These are phyloP conservation scores for Ochlodes sylvanus DNA, from an alignment of 2,888 invertebrate genomes.

Conservation along the genomic window DNA sequence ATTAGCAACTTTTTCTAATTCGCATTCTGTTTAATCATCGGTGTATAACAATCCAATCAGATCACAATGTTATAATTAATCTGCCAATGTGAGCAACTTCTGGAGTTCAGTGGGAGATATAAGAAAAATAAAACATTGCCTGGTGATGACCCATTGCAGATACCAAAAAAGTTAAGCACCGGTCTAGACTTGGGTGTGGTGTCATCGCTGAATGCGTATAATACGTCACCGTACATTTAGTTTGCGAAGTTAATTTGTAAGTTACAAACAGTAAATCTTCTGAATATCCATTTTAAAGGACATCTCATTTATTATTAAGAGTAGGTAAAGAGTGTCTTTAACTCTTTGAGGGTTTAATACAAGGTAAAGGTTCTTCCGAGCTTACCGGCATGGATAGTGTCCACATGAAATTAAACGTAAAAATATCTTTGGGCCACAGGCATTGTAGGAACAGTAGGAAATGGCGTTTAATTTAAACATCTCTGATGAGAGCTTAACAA, in stretches of 20 bases:
- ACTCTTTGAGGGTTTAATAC: too few relatives aligned
- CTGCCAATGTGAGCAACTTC: background rate
- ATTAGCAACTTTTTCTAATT: background rate
- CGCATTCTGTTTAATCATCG: background rate
- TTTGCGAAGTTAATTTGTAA: slow-evolving; percentile 3
- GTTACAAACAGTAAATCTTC: slow-evolving; percentile 6
- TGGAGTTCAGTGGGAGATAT: background rate
- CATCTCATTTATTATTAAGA: background rate
- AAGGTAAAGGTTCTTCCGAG: too few relatives aligned
- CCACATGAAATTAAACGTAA: too few relatives aligned
- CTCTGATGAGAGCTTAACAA: too few relatives aligned
- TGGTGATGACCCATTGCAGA: slow-evolving; percentile 35
- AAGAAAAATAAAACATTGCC: slow-evolving; percentile 12
- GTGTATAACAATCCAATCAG: slow-evolving; percentile 8
- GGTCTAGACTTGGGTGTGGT: slow-evolving; percentile 47
- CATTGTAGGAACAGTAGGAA: too few relatives aligned
- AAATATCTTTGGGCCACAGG: too few relatives aligned
- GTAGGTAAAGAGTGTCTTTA: background rate
- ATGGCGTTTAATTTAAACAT: too few relatives aligned
- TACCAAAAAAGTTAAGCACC: slow-evolving; percentile 46
- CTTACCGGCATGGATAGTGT: too few relatives aligned
- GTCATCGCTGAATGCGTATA: slow-evolving; percentile 53
- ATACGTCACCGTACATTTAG: slow-evolving; percentile 20
- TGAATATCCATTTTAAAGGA: background rate
- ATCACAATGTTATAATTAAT: slow-evolving; percentile 17